Conservation (phyloP, 2,113 vertebrate species). For the Solenodon paradoxus region DNA sequence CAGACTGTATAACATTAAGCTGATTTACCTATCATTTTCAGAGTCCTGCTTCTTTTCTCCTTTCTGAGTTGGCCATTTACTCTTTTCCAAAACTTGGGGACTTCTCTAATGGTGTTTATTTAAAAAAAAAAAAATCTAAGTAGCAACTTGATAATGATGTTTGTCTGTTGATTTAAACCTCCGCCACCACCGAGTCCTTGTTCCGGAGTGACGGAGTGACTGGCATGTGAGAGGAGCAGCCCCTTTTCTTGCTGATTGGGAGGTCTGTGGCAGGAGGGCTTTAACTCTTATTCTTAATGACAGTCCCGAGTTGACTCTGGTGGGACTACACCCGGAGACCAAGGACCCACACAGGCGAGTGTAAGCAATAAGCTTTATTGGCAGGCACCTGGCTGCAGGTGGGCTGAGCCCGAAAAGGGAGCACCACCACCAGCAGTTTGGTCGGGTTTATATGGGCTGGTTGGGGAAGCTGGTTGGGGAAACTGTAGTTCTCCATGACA, state of each 20-base stretch:
- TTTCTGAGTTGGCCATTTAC: not conserved
- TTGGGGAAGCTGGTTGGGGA: no score
- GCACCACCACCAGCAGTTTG: no score
- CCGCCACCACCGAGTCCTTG: not conserved
- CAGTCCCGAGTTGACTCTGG: no score
- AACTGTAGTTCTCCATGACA: no score
- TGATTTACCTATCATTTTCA: not conserved
- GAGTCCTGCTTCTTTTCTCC: not conserved
- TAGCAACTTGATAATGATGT: not conserved
- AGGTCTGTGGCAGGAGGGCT: not conserved
- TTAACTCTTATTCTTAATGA: no score
- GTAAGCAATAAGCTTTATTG: no score
- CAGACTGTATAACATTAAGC: conserved; percentile 1
- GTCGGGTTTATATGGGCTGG: no score
- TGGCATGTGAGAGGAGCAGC: not conserved
- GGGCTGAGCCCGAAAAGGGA: no score
- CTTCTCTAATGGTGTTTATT: not conserved
- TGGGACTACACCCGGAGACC: no score
- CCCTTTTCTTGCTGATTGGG: not conserved
- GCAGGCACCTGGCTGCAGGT: no score
- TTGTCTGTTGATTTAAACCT: not conserved
- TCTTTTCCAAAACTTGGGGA: not conserved
- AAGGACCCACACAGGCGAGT: no score
- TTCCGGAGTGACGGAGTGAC: not conserved
- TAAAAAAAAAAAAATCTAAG: not conserved